Evolutionary conservation across 2,888 invertebrate genomes (phyloP), one percentile per base, ranked within the genome.

Genomic region (Diaprepes abbreviatus): DNA sequence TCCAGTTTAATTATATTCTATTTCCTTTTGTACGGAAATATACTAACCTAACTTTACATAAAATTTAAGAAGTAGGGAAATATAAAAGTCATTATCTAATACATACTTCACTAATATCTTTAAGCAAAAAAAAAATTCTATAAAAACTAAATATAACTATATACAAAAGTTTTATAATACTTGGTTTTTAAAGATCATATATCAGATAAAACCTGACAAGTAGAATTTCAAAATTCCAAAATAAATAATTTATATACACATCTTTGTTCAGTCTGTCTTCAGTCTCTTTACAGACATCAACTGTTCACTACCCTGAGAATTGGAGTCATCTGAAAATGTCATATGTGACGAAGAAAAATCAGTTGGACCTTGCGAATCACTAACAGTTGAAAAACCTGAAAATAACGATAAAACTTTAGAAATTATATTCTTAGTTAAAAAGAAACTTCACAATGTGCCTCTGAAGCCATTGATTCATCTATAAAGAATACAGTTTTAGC

Each of bases 321-420:
- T 95, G 9, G 95, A 95, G 82, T 95, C 95, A 84, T 95, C 95
- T 0, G 94, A 95, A 83, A 95, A 95, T 74, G 93, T 93, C 87
- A 94, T 89, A 80, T 93, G 92, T 16, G 91, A 89, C 19, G 80
- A 80, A n/a, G 94, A 93, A 67, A 93, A 93, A 79, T 95, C 94
- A 24, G 93, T 93, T 1, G 94, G 91, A 12, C 94, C 95, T 85
- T 95, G 95, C 0, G 94, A 94, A 84, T 95, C 95, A 82, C 95
- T 95, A 5, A 94, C 94, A 75, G 94, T 93, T 14, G 95, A 95
- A 83, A 95, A 95, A 87, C 94, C 94, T 95, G 83, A 7, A 85
- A 66, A 64, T 54, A 45, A 54, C 43, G 3, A 5, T 24, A 24
- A 24, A 24, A 24, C n/a, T n/a, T n/a, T n/a, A n/a, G n/a, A n/a